These are phyloP conservation scores for Poecile montanus DNA, from an alignment of 2,797 vertebrate genomes.

Conservation along the genomic window DNA sequence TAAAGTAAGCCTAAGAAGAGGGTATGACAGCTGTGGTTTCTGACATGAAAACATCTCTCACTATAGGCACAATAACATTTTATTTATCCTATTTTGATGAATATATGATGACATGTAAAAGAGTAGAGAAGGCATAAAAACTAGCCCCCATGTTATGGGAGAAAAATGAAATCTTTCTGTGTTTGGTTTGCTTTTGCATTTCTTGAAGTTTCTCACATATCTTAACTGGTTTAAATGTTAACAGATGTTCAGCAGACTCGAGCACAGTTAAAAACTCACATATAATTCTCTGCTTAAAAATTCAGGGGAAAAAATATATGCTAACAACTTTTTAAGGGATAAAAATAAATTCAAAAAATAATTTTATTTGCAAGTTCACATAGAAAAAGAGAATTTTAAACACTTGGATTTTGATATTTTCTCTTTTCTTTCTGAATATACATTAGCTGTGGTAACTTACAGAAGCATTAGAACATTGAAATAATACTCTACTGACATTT, in stretches of 20 bases:
- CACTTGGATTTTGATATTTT: neutral
- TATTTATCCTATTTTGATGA: slow-evolving; percentile 29
- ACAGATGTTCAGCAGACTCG: neutral
- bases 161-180: neutral
- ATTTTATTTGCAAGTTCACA: neutral
- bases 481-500: neutral
- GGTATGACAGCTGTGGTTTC: slow-evolving; percentile 8
- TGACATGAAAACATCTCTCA: slow-evolving; percentile 17
- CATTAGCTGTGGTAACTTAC: neutral
- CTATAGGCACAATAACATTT: slow-evolving; percentile 8
- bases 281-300: neutral
- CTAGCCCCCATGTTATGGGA: neutral
- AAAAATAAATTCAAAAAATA: neutral
- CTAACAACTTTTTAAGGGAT: neutral
- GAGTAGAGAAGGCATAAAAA: neutral
- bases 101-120: slow-evolving; percentile 20
- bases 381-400: neutral
- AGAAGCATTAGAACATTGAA: neutral
- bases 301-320: neutral
- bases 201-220: neutral
- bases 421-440: neutral
- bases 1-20: neutral
- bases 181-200: neutral
- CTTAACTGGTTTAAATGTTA: slow-evolving; percentile 39
- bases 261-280: neutral